phyloP scores from a whole-genome alignment of 2,113 vertebrate genomes.

The Bubo blakistoni region DNA sequence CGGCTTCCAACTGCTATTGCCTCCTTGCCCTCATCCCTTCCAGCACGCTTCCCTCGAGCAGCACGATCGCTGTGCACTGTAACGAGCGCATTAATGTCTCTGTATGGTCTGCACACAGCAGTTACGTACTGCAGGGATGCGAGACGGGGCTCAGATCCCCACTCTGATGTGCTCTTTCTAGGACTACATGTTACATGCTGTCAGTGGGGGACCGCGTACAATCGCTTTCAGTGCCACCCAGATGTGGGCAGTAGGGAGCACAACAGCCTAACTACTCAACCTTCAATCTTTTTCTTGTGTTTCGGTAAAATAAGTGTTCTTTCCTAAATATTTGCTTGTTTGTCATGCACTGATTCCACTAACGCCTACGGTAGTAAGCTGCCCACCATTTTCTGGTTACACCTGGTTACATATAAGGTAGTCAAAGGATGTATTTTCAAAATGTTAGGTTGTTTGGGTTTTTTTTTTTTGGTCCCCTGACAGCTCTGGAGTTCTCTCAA shows the following conservation, averaged over 20 bases:
- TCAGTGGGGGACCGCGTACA: not conserved
- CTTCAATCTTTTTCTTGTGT: not conserved
- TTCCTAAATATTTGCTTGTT: not conserved
- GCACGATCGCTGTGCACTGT: fast-evolving
- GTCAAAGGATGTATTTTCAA: not conserved
- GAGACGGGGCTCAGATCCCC: not conserved
- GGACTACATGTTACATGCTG: not conserved
- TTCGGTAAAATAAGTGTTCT: not conserved
- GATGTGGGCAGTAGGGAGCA: not conserved
- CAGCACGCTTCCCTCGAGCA: fast-evolving
- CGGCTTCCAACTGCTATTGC: not conserved
- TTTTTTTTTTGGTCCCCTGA: not conserved
- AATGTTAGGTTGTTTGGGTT: not conserved
- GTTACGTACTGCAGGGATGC: not conserved
- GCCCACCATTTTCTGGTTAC: not conserved
- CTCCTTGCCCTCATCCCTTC: not conserved
- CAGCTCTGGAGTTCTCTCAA: not conserved
- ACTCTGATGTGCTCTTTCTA: not conserved
- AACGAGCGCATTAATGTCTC: not conserved
- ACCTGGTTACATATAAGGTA: not conserved
- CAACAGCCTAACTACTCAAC: fast-evolving
- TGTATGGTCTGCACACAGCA: not conserved
- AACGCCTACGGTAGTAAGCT: not conserved
- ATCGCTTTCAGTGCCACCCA: not conserved
- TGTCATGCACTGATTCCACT: not conserved